phyloP scores from a whole-genome alignment of 2,113 vertebrate genomes.

The Rostratula benghalensis region DNA sequence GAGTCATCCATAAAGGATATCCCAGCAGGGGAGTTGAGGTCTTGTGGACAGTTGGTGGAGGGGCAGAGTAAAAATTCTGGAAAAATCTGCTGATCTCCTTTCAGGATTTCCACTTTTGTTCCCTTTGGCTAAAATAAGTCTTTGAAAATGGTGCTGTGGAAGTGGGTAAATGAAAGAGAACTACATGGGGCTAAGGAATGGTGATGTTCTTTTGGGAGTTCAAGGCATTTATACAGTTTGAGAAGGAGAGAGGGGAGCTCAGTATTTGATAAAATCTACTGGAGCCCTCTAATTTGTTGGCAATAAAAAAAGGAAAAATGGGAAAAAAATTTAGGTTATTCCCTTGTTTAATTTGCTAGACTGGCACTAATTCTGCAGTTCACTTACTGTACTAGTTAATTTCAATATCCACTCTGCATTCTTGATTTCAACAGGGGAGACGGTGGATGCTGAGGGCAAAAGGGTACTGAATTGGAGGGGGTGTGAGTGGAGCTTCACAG shows the following conservation, averaged over 20 bases:
- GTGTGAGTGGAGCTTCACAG: background rate
- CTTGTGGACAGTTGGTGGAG: slow-evolving; percentile 64
- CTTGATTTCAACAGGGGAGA: slow-evolving; percentile 66
- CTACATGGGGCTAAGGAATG: slow-evolving; percentile 66
- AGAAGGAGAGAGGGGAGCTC: slow-evolving; percentile 56
- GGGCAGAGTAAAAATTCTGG: slow-evolving; percentile 56
- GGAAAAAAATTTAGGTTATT: slow-evolving; percentile 68
- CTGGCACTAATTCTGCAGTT: slow-evolving; percentile 66
- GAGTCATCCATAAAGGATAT: slow-evolving; percentile 63
- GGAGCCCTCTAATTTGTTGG: slow-evolving; percentile 69
- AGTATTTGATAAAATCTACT: slow-evolving; percentile 66
- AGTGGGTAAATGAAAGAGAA: slow-evolving; percentile 73
- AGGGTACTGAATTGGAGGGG: slow-evolving; percentile 57
- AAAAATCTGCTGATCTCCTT: slow-evolving; percentile 65
- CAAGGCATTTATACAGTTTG: slow-evolving; percentile 67
- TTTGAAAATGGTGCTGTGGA: slow-evolving; percentile 72
- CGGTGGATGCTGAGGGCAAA: slow-evolving; percentile 69
- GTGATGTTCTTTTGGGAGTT: slow-evolving; percentile 68
- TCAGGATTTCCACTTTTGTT: slow-evolving; percentile 73
- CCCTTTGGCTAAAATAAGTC: slow-evolving; percentile 69
- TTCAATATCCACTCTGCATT: slow-evolving; percentile 64
- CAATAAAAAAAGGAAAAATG: slow-evolving; percentile 48
- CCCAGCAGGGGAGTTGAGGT: slow-evolving; percentile 19
- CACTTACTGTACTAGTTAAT: slow-evolving; percentile 67
- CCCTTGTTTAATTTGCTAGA: slow-evolving; percentile 71